Evolutionary conservation across 2,888 invertebrate genomes (phyloP).

Genomic region (Drepanosiphum platanoidis): DNA sequence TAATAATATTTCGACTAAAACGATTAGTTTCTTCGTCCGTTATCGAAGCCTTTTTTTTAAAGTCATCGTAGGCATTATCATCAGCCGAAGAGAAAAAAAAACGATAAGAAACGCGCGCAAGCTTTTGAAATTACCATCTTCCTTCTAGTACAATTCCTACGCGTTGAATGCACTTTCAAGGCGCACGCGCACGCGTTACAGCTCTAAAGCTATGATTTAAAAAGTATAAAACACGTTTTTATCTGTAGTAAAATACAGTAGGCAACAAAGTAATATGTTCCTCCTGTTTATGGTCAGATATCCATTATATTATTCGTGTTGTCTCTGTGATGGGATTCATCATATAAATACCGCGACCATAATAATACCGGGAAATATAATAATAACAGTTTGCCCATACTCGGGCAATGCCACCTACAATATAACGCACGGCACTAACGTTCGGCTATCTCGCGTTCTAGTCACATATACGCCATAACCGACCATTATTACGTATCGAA

Average conservation of each 20-base stretch:
- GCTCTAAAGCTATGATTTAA: not conserved
- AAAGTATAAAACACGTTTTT: constrained; percentile 24
- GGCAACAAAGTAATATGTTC: constrained; percentile 36
- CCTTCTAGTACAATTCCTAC: not conserved
- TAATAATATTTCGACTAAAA: too few relatives aligned
- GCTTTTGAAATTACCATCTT: not conserved
- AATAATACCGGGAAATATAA: constrained; percentile 52
- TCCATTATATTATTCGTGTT: constrained; percentile 52
- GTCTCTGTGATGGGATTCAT: constrained; percentile 41
- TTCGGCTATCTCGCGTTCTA: constrained; percentile 40
- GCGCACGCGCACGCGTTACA: too few relatives aligned
- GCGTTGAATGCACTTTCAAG: not conserved
- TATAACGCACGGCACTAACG: constrained; percentile 8
- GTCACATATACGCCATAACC: constrained; percentile 39
- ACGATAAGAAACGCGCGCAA: not conserved
- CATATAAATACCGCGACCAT: constrained; percentile 35
- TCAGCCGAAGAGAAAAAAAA: too few relatives aligned
- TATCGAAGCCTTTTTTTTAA: too few relatives aligned
- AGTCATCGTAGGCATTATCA: too few relatives aligned
- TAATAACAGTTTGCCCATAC: constrained; percentile 60
- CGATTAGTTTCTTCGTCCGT: too few relatives aligned
- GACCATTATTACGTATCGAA: constrained; percentile 55
- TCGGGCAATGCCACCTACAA: constrained; percentile 60
- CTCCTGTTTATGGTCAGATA: constrained; percentile 49
- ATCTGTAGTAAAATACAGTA: constrained; percentile 30